phyloP scores from a whole-genome alignment of 1,140 invertebrate species.

The Venturia canescens region DNA sequence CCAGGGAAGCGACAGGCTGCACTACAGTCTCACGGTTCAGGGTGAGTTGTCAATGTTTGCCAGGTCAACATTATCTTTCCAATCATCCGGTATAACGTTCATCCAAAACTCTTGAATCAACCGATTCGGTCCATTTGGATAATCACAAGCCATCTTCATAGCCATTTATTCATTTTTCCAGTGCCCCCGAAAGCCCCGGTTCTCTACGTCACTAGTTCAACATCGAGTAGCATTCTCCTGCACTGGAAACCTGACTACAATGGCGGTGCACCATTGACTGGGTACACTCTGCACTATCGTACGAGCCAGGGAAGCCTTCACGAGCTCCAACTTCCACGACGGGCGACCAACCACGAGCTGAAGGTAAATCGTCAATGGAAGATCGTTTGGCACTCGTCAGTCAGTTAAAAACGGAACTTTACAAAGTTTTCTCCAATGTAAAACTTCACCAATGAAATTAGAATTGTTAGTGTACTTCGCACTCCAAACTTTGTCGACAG shows the following conservation, averaged over 20 bases:
- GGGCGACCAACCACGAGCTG: constrained; percentile 82
- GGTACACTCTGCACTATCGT: constrained; percentile 83
- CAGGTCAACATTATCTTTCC: too few species aligned
- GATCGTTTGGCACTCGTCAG: neutral
- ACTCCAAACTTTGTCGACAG: constrained; percentile 69
- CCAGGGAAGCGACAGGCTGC: constrained; percentile 82
- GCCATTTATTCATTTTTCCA: constrained; percentile 55
- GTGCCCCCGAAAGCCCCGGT: constrained; percentile 83
- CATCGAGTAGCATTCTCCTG: constrained; percentile 83
- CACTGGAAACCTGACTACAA: constrained; percentile 85
- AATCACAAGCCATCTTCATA: too few species aligned
- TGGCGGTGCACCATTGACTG: constrained; percentile 82
- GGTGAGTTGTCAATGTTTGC: constrained; percentile 61
- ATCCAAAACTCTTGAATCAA: neutral
- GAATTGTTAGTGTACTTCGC: too few species aligned
- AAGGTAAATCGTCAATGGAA: constrained; percentile 74
- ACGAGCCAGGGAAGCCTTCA: constrained; percentile 81
- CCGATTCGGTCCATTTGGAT: too few species aligned
- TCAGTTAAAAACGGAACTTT: neutral
- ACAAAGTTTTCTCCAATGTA: too few species aligned
- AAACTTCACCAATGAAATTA: too few species aligned
- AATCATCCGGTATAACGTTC: constrained; percentile 9
- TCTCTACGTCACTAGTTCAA: constrained; percentile 85
- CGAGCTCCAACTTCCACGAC: constrained; percentile 81
- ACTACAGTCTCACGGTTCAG: constrained; percentile 81